A percentile compares a stretch with the other conserved stretches of the same genome.
Conservation (phyloP, 2,797 vertebrate genomes). For the Poecilia wingei region DNA sequence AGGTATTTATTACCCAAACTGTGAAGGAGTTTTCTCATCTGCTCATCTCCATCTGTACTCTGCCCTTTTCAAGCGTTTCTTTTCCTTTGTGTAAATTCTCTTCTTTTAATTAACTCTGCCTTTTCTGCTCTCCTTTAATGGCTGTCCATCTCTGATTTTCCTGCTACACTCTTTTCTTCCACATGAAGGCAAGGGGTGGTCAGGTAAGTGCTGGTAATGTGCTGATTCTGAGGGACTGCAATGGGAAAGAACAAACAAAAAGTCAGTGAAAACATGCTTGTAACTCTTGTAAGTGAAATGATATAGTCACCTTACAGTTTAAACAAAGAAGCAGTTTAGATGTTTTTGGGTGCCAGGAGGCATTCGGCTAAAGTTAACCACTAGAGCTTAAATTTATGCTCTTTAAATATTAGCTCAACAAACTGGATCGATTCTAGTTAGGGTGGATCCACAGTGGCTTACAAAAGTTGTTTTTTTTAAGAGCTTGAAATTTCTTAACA, state of each 20-base stretch:
- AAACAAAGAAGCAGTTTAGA: neutral
- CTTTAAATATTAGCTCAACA: neutral
- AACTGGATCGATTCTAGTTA: neutral
- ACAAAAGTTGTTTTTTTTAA: neutral
- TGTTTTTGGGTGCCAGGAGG: neutral
- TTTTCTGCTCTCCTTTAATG: constrained; percentile 77
- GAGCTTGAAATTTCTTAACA: neutral
- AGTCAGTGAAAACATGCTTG: neutral
- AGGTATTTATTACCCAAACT: constrained; percentile 81
- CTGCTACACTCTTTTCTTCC: constrained; percentile 83
- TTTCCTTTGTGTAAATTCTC: constrained; percentile 44
- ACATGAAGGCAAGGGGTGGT: constrained; percentile 96
- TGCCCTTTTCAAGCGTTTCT: constrained; percentile 47
- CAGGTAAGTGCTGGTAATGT: constrained; percentile 87
- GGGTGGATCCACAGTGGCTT: neutral
- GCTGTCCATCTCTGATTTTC: constrained; percentile 78
- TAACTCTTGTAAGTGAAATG: neutral
- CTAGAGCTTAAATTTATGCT: neutral
- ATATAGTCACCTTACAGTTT: neutral
- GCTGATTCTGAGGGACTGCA: constrained; percentile 14
- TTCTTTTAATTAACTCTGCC: constrained; percentile 65
- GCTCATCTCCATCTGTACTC: constrained; percentile 10
- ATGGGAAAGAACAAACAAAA: neutral
- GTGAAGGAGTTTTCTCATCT: constrained; percentile 2
- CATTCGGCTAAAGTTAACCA: neutral